These are phyloP conservation scores for Sarcophaga bullata DNA, from an alignment of 1,140 invertebrate genomes.

Conservation along the genomic window DNA sequence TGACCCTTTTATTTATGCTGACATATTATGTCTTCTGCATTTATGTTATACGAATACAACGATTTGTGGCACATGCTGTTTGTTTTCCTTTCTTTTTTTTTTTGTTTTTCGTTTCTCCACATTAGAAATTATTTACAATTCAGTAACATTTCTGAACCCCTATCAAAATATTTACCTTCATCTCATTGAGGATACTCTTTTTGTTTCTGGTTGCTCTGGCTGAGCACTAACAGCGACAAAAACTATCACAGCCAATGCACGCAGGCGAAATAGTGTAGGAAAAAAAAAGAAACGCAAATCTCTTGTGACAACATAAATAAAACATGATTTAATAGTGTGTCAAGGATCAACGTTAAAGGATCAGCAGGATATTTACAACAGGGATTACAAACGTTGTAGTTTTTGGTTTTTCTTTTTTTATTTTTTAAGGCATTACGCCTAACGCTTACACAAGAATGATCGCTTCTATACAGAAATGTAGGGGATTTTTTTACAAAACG, in stretches of 20 bases:
- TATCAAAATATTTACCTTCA: constrained; percentile 34
- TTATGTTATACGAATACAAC: not conserved
- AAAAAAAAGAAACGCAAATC: constrained; percentile 55
- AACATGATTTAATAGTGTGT: constrained; percentile 59
- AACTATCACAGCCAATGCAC: not conserved
- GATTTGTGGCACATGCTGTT: constrained; percentile 26
- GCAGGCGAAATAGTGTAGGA: not conserved
- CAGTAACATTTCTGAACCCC: constrained; percentile 20
- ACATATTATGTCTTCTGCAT: not conserved
- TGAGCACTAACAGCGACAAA: no score
- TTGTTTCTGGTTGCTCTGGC: not conserved
- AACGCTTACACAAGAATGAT: constrained; percentile 46
- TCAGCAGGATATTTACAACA: constrained; percentile 62
- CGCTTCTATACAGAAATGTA: not conserved
- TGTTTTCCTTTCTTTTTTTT: no score
- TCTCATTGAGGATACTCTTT: not conserved
- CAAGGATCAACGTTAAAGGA: constrained; percentile 47
- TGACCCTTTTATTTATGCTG: constrained; percentile 16
- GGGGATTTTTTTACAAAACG: not conserved
- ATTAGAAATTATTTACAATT: constrained; percentile 21
- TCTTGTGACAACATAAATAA: constrained; percentile 64
- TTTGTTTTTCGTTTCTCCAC: no score
- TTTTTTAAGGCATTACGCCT: constrained; percentile 42
- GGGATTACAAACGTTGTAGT: constrained; percentile 56
- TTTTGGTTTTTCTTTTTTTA: not conserved